A percentile compares a stretch with the other conserved stretches of the same genome.
These are phyloP conservation scores for Microplitis manilae DNA, from an alignment of 2,888 invertebrate genomes.

Conservation along the genomic window DNA sequence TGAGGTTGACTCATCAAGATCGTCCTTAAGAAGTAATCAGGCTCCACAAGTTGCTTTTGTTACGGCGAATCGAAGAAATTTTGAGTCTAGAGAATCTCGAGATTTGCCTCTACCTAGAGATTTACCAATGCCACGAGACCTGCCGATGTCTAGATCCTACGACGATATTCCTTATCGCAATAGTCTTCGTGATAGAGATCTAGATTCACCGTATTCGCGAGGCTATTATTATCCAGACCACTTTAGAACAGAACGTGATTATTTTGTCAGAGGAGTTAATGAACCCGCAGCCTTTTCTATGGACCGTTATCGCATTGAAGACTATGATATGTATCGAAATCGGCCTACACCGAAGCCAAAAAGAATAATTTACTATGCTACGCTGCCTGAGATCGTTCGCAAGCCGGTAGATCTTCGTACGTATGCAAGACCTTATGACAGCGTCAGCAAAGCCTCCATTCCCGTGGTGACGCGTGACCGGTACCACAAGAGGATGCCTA, in stretches of 20 bases:
- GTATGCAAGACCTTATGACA: conserved; percentile 60
- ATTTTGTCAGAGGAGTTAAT: conserved; percentile 56
- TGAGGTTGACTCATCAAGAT: conserved; percentile 48
- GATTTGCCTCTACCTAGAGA: conserved; percentile 56
- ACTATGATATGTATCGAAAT: conserved; percentile 61
- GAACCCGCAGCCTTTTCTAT: conserved; percentile 55
- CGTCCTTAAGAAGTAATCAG: conserved; percentile 52
- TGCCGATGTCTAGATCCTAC: conserved; percentile 56
- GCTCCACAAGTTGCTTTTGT: conserved; percentile 64
- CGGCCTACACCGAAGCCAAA: conserved; percentile 62
- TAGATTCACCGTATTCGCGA: conserved; percentile 53
- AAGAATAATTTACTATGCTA: conserved; percentile 71
- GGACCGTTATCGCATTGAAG: conserved; percentile 63
- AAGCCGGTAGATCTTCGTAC: conserved; percentile 67
- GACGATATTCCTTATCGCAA: conserved; percentile 59
- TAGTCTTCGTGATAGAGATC: conserved; percentile 51
- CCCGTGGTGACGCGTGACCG: conserved; percentile 47
- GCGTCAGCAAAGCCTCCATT: conserved; percentile 48
- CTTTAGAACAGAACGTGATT: conserved; percentile 64
- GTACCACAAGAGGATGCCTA: conserved; percentile 54
- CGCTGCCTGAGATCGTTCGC: conserved; percentile 69
- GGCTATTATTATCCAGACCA: conserved; percentile 62
- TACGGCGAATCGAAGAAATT: conserved; percentile 62
- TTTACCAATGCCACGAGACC: conserved; percentile 53
- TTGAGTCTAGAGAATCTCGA: conserved; percentile 61